Evolutionary conservation across 37 sponge, comb jelly and placozoan genomes (phyloP), one percentile per base, ranked within the genome.

Genomic region (Spongilla lacustris): DNA sequence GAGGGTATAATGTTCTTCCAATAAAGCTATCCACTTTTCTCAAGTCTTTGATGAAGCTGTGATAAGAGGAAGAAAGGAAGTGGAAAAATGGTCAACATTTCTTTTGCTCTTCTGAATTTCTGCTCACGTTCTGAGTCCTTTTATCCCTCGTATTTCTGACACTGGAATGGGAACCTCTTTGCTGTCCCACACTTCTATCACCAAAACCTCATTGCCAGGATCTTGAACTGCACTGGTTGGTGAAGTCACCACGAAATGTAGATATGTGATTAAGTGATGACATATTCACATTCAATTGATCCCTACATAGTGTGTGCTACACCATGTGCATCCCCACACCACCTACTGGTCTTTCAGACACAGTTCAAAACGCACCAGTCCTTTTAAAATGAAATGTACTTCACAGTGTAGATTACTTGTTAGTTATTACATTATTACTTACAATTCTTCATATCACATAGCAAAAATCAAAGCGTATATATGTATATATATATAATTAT

Each of bases 141-240:
- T 83, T 25, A 80, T 34, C 27, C 84, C 90, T 4, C 79, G 78
- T 4, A 80, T 85, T 26, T 68, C 37, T 21, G 22, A 71, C 37
- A 21, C 73, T 9, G 34, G 12, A 22, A 36, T 26, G 3, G 26
- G 71, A 2, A 69, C 78, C 36, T 75, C 76, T 77, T 89, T 84
- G 48, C 83, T 82, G 69, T 89, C 89, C 89, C 89, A 89, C 2
- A 89, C 67, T 73, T 89, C 89, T 5, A 89, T 36, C 26, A 83
- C 84, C 25, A 89, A 75, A 19, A 83, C n/a, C 25, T 89, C 79
- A 8, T 83, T 74, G 36, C 31, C 78, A 34, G 89, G 89, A 68
- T 77, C 58, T 13, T 50, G 49, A 23, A 89, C 32, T 8, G 66
- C 5, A 30, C 89, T 89, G 77, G 31, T 71, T 23, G n/a, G n/a